Evolutionary conservation across 1,140 invertebrate species (phyloP), one percentile per base, ranked within the genome.

Genomic region (Odontomachus brunneus): DNA sequence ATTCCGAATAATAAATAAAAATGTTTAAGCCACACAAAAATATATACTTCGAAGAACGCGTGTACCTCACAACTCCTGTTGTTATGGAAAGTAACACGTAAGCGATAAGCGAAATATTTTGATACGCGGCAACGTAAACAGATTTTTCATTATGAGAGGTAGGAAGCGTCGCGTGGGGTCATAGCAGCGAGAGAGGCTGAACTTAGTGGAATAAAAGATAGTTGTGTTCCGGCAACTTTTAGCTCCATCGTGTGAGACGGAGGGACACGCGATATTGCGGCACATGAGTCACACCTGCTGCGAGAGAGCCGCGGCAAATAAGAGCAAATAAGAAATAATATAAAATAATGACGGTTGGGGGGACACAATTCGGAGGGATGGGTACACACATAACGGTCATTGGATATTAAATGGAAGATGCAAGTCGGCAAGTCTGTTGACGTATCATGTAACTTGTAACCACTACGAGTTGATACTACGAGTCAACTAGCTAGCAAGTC

Each of bases 211-310:
- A 62, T 53, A 17, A 55, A 48, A 65, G n/a, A 73, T 48, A 57
- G 22, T 59, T 53, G 33, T 11, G n/a, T n/a, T n/a, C 17, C n/a
- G 14, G 49, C 48, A 83, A 87, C 44, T 86, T n/a, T 86, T 26
- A 72, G 53, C 7, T 51, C 44, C 12, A 55, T 59, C 44, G 19
- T 15, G 38, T 15, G 38, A 82, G 65, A 65, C 29, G 48, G 53
- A 11, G 38, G 26, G 24, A 26, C 5, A 33, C 17, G 26, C 51
- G 33, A 87, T 62, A 74, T 53, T 60, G 74, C 22, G 48, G 51
- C 85, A 84, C 71, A 57, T 87, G 57, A 87, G 75, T 81, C 81
- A 84, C 69, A 87, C 57, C 71, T 75, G 69, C n/a, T 63, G 38
- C 48, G 49, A 44, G 38, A n/a, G 29, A 57, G 48, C 59, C 51